Base-by-base conservation (phyloP, 2,888 invertebrate species). In the Parochlus steinenii region DNA sequence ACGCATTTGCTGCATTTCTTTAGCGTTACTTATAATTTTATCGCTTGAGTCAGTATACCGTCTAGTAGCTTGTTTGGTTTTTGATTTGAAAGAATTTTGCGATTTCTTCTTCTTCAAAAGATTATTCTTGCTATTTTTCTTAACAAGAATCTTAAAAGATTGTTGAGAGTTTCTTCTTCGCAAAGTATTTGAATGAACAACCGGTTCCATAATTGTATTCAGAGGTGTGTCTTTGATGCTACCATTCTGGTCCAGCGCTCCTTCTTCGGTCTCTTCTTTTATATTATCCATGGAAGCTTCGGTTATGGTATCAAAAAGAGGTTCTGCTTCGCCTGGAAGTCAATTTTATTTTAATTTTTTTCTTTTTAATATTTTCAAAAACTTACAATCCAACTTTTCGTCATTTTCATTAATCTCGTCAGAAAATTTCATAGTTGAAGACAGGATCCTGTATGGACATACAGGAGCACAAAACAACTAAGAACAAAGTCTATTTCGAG, bases 31-130 rank as follows among this genome's bases (percentile, higher is more conserved):
- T 47, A 93, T 89, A 26, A 90, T 81, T 51, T 85, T 80, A 53
- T 89, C 87, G 0, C 83, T 79, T 31, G 89, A 71, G 55, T 92
- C 92, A 40, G 82, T 86, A 53, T 89, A 90, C 51, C 86, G 85
- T 0, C 85, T 81, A 1, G 86, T 89, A 15, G 46, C 41, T 70
- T 69, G 43, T 67, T 64, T 0, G 64, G 62, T 0, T 64, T 58
- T 39, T 69, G 54, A 5, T n/a, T n/a, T n/a, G n/a, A n/a, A n/a
- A n/a, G n/a, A n/a, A n/a, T n/a, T n/a, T n/a, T n/a, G n/a, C n/a
- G n/a, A n/a, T n/a, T n/a, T n/a, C n/a, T n/a, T 65, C 63, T 65
- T 63, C 41, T 63, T 45, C 42, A 17, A 64, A 52, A 69, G 69
- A 67, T 60, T 79, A 77, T 45, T 73, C 63, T 37, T 79, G 63